Percentiles rank a stretch among this genome's conserved stretches.
Conservation (phyloP, 2,888 invertebrate genomes). For the Antheraea assamensis region DNA sequence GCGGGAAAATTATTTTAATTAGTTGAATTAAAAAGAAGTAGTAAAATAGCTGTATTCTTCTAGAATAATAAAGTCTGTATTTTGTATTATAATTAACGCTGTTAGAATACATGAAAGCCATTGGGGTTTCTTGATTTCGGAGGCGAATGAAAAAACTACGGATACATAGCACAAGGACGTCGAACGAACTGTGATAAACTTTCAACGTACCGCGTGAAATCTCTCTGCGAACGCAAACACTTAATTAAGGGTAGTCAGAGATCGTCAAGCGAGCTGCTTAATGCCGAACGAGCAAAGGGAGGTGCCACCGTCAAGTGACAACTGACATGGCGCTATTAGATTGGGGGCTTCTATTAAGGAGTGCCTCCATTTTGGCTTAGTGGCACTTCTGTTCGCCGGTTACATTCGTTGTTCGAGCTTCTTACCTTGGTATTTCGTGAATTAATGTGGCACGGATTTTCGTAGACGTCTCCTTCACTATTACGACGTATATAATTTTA, state of each 20-base stretch:
- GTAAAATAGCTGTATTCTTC: too few species aligned
- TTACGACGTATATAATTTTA: neutral
- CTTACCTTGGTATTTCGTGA: neutral
- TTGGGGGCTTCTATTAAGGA: conserved; percentile 30
- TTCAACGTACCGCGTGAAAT: neutral
- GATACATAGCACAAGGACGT: conserved; percentile 20
- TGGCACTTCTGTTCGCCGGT: conserved; percentile 13
- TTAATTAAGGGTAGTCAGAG: conserved; percentile 66
- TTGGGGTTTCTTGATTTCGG: neutral
- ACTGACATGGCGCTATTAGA: conserved; percentile 59
- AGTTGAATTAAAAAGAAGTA: too few species aligned
- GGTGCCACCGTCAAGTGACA: conserved; percentile 45
- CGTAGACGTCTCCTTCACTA: neutral
- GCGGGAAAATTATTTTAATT: too few species aligned
- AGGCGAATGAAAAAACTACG: conserved; percentile 24
- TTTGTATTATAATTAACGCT: too few species aligned
- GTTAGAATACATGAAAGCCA: neutral
- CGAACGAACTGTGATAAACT: neutral
- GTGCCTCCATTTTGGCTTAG: conserved; percentile 19
- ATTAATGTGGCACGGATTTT: neutral
- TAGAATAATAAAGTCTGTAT: too few species aligned
- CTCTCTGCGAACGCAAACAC: conserved; percentile 30
- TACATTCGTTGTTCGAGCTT: neutral
- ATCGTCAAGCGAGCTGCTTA: conserved; percentile 54
- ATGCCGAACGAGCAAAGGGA: conserved; percentile 63